These are phyloP conservation scores for Leucophenga maculata DNA, from an alignment of 2,888 invertebrate species.

Conservation along the genomic window DNA sequence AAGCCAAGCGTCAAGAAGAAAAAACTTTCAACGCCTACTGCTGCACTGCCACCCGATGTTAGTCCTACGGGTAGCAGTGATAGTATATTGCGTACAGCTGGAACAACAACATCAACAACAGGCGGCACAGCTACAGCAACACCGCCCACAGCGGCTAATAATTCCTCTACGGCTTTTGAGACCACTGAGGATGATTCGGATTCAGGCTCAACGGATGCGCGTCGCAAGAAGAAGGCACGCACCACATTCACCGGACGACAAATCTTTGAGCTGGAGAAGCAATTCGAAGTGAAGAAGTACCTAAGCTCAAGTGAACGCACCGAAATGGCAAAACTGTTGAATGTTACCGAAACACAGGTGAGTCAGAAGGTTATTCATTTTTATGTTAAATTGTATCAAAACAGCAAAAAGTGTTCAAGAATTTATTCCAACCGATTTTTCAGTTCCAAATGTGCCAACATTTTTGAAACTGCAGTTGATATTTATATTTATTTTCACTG, in stretches of 20 bases:
- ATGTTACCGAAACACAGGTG: slow-evolving; percentile 97
- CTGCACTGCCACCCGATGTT: slow-evolving; percentile 55
- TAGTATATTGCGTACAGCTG: slow-evolving; percentile 56
- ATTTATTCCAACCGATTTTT: too few relatives aligned
- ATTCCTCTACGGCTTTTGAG: slow-evolving; percentile 48
- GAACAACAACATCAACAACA: slow-evolving; percentile 42
- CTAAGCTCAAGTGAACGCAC: slow-evolving; percentile 94
- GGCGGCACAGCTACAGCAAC: slow-evolving; percentile 42
- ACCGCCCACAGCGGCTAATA: background rate
- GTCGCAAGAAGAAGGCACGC: slow-evolving; percentile 87
- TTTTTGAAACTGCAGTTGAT: too few relatives aligned
- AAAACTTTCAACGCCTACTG: slow-evolving; percentile 49
- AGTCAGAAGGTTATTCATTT: slow-evolving; percentile 54
- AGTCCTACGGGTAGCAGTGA: slow-evolving; percentile 66
- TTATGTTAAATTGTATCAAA: background rate
- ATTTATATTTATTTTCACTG: too few relatives aligned
- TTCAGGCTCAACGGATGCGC: slow-evolving; percentile 74
- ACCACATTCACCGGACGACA: slow-evolving; percentile 96
- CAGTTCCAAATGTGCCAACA: too few relatives aligned
- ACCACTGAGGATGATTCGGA: slow-evolving; percentile 74
- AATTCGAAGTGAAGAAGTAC: slow-evolving; percentile 97
- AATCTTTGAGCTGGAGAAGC: slow-evolving; percentile 96
- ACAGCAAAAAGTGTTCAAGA: too few relatives aligned
- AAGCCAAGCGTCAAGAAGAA: slow-evolving; percentile 67
- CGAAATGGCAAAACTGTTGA: slow-evolving; percentile 93